Evolutionary conservation across 2,888 invertebrate genomes (phyloP), one percentile per base, ranked within the genome.

Genomic region (Stenoptilia bipunctidactyla): DNA sequence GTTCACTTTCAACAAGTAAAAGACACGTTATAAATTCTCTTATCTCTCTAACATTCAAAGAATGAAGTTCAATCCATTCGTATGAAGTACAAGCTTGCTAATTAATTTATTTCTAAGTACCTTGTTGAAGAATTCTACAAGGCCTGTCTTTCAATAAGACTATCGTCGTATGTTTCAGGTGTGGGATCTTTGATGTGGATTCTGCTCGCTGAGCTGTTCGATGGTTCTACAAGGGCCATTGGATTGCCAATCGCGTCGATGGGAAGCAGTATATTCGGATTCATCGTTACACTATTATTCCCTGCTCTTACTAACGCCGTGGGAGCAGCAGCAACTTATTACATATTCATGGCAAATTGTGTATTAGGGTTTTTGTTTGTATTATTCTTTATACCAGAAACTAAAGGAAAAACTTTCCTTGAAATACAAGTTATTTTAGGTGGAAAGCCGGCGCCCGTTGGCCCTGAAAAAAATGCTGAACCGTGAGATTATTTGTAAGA

Each of bases 331-430:
- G 41, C 51, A 0, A 69, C 64, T 0, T 74, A 69, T 34, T 71
- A 66, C 65, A 33, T 58, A 8, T 68, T 68, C 15, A 53, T 57
- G 14, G 43, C 45, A 0, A 56, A 56, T 15, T 60, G 62, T 38
- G 39, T 68, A 1, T 27, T 56, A 1, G 42, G 58, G 0, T 50
- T 53, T 25, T 2, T 53, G 2, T 58, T 66, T 15, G 49, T 73
- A 1, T 35, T 54, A 12, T 49, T 62, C 12, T 58, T 55, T 37
- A 43, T 79, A 2, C 79, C 79, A 0, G 79, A 79, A 40, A 79
- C 77, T 1, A 77, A 74, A 15, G 75, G 74, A 0, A 76, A 68
- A 33, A 60, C 58, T 1, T 66, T 77, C 35, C 48, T 49, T 1
- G 74, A 77, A 39, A 77, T 79, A 9, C 76, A 79, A 41, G 40